Percentiles rank a stretch among this genome's conserved stretches.
Evolutionary conservation across 1,140 invertebrate genomes (phyloP).

Genomic region (Choristoneura fumiferana): DNA sequence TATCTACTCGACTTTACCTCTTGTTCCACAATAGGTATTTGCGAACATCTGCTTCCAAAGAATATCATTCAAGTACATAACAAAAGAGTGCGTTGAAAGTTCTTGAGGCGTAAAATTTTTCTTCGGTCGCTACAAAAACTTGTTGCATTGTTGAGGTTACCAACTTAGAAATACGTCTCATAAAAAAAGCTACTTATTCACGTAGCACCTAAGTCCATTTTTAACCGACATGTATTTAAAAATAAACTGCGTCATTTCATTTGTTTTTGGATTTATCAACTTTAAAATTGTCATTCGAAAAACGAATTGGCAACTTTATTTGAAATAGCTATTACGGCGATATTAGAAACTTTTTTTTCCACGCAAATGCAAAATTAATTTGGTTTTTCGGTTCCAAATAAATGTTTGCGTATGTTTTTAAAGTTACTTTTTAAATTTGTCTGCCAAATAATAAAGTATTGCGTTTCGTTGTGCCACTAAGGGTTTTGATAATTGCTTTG

Average conservation of each 20-base stretch:
- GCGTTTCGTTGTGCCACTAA: conserved; percentile 26
- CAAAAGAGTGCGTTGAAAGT: conserved; percentile 40
- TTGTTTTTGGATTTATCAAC: conserved; percentile 1
- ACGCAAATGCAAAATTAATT: not conserved
- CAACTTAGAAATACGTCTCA: not conserved
- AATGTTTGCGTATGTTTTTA: conserved; percentile 8
- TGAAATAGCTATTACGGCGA: not conserved
- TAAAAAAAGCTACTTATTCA: not conserved
- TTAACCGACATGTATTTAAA: not conserved
- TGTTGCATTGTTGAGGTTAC: conserved; percentile 30
- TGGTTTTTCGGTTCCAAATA: not conserved
- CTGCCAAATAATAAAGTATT: conserved; percentile 23
- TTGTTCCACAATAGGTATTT: conserved; percentile 40
- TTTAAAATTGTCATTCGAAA: not conserved
- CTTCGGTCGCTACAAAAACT: conserved; percentile 37
- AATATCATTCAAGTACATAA: conserved; percentile 34
- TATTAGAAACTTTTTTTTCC: no score
- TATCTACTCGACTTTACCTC: conserved; percentile 40
- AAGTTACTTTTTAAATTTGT: conserved; percentile 16
- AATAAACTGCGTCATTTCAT: not conserved
- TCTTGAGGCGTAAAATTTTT: conserved; percentile 52
- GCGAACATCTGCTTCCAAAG: conserved; percentile 48
- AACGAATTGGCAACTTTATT: not conserved
- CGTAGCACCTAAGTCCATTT: not conserved
- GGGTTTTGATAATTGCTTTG: conserved; percentile 37